Percentiles rank a stretch among this genome's conserved stretches.
phyloP scores from a whole-genome alignment of 2,888 invertebrate species.

The Cremastinae sp. region DNA sequence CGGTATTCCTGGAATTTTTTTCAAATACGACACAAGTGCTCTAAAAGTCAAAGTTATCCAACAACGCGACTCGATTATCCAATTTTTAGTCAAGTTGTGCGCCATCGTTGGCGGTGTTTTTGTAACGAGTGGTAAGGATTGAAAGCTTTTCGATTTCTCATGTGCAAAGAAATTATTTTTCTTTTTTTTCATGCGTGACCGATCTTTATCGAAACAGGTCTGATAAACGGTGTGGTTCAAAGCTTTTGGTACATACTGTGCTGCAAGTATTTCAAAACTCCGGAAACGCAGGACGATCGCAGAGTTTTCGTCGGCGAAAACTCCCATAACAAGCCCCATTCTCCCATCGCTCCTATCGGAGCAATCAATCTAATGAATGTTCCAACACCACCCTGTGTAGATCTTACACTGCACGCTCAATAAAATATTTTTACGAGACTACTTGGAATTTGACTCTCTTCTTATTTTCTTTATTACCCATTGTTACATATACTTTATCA shows the following conservation, averaged over 20 bases:
- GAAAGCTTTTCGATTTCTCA: conserved; percentile 75
- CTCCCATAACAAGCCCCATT: conserved; percentile 13
- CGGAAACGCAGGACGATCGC: conserved; percentile 57
- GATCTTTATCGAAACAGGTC: conserved; percentile 63
- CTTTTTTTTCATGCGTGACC: not conserved
- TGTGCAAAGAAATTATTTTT: conserved; percentile 23
- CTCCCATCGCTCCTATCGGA: too few species aligned
- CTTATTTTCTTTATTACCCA: too few species aligned
- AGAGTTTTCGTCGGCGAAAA: conserved; percentile 33
- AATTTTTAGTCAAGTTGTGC: conserved; percentile 93
- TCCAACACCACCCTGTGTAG: conserved; percentile 64
- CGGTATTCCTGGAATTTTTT: conserved; percentile 96
- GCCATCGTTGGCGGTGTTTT: conserved; percentile 96
- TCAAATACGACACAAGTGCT: conserved; percentile 97
- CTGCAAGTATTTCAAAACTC: conserved; percentile 68
- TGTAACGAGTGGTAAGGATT: conserved; percentile 87
- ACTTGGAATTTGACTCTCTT: too few species aligned
- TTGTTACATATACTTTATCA: too few species aligned
- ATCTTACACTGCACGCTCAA: conserved; percentile 68
- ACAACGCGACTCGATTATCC: conserved; percentile 88
- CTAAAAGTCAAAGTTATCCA: conserved; percentile 92
- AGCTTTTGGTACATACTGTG: conserved; percentile 71
- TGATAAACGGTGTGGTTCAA: conserved; percentile 74
- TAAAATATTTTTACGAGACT: conserved; percentile 49
- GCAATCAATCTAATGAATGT: conserved; percentile 70